Evolutionary conservation across 2,113 vertebrate species (phyloP), one percentile per base, ranked within the genome.

Genomic region (Passerina amoena): DNA sequence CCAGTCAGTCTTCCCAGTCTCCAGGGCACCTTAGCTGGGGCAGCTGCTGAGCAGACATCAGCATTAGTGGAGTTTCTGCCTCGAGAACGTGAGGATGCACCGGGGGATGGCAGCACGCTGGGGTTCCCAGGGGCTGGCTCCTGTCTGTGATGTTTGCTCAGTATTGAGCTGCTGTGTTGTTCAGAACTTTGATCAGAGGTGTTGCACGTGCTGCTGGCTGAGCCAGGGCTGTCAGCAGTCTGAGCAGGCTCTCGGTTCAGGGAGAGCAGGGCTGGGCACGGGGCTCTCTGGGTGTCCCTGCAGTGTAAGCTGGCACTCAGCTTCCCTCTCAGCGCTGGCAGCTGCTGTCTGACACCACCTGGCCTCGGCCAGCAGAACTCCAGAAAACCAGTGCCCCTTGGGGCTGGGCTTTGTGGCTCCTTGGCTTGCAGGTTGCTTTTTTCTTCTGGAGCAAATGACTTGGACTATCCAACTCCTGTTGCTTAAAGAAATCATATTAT

Each of bases 11-110:
- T 51, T 45, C 5, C 5, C 24, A 37, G 53, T 4, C 14, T 4
- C 15, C 27, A 18, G 40, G 9, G 10, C 12, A 18, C 9, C 70
- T 30, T 2, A 25, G 44, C 35, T 44, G 68, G 30, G 86, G 18
- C 57, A 82, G 60, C 47, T 31, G 28, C 54, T 33, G 11, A 20
- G 42, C 51, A 75, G 42, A 6, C 6, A 13, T 11, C 33, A 24
- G 2, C 48, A 12, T 18, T 35, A 4, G 7, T 3, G 2, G 27
- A 4, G 14, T 1, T 73, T 9, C 51, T 38, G 30, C 53, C 9
- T 0, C 0, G 3, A 7, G 38, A 45, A 5, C 0, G 0, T 7
- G 28, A 30, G 56, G 6, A 14, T 47, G 35, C 35, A 0, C 19
- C 14, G 65, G 33, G 14, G 51, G 37, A 2, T 5, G 54, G 51